Base-by-base conservation (phyloP, 1,140 invertebrate species). In the Pomacea maculata region DNA sequence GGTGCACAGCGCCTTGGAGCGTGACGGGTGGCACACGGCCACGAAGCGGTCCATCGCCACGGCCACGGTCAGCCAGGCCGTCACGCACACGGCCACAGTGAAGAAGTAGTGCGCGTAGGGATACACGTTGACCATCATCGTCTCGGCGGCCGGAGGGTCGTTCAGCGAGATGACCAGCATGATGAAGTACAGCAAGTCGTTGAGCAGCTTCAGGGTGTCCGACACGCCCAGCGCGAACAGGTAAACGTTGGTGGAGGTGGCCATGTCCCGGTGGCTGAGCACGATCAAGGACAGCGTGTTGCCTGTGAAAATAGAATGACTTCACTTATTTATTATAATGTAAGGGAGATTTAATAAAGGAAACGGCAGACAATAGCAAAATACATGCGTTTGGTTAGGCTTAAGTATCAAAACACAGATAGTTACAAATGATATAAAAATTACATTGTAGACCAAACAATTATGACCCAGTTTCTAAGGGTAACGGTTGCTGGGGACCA, bases 11-110 rank as follows among this genome's bases (percentile, higher is more conserved):
- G 95, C 95, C 75, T 96, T 93, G 0, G 97, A 96, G 78, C 94
- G 93, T 10, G 98, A 92, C 0, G 97, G 96, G 91, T 97, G 96
- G 89, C 97, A 98, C 1, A 99, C 97, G 0, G 97, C 97, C 64
- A 99, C 95, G 92, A 97, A 99, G 70, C 97, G 93, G 90, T 99
- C 97, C 83, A 98, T 93, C 0, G 97, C 98, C 19, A 99, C 97
- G 1, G 96, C 96, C 65, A 99, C 94, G 1, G 98, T 99, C 84
- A 98, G 93, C 92, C 98, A 99, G 71, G 98, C 97, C 25, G 96
- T 89, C 9, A 87, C 86, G 79, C 87, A 89, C 1, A 88, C 88
- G 54, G 64, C 87, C 76, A 90, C 83, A 73, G 90, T 88, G 80
- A 91, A 91, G 65, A 91, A 85, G 78, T 90, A 92, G 83, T 91